Evolutionary conservation across 2,797 vertebrate genomes (phyloP), one percentile per base, ranked within the genome.

Genomic region (Epinephelus malabaricus): DNA sequence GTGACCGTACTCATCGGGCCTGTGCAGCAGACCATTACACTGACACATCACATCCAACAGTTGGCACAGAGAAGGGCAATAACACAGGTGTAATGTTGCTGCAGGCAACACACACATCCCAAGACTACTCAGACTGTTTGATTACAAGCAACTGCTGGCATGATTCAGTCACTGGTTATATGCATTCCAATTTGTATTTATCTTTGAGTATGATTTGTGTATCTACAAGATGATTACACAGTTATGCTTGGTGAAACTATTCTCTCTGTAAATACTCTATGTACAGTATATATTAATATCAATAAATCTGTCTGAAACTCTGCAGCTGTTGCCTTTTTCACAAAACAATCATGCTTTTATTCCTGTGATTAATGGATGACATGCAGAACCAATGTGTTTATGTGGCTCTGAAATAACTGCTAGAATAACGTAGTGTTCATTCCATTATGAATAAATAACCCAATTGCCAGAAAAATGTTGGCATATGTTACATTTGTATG

Each of bases 281-380:
- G 58, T 73, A 84, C 47, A 69, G 67, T 40, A 58, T 75, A 61
- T 64, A 77, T 62, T 56, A 15, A 69, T 76, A 64, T 60, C 3
- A 89, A 79, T 88, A 90, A 91, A 90, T 69, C 3, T 68, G 14
- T 64, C 7, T 6, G 66, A 4, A 80, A 59, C 53, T 71, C 12
- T 80, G 6, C 19, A 19, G 6, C 9, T 50, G 17, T 38, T 47
- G 3, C 45, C 40, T 53, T 58, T 40, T 55, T 50, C 6, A 54
- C 5, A 27, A 23, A 60, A 46, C 25, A 43, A 10, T 2, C 14
- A 23, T 3, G 40, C 0, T 17, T 68, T 38, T 50, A 23, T 21
- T 27, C 19, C 9, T 62, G 12, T 34, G 14, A n/a, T 6, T 65
- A 11, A 4, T 38, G 19, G 45, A 50, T 63, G 5, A 40, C 17